Base-by-base conservation (phyloP, 2,888 invertebrate genomes). In the Ophion slaviceki region DNA sequence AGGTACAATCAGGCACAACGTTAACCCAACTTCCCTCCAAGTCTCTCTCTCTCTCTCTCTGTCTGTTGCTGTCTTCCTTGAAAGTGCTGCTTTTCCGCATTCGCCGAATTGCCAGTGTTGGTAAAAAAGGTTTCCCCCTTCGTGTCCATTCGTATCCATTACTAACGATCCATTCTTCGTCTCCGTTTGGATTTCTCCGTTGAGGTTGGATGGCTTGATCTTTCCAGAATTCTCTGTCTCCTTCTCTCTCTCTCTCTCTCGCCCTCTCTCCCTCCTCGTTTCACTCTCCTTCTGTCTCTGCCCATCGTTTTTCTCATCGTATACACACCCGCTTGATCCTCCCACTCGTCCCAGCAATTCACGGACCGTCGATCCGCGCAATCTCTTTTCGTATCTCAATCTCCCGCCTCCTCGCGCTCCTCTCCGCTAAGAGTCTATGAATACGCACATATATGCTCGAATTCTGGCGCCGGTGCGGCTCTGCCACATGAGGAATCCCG, bases 381-480 rank as follows among this genome's bases (percentile, higher is more conserved):
- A 78, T 82, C 78, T 75, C 78, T 11, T 75, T 75, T 75, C 59
- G 32, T 32, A 32, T 32, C 32, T 32, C 32, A 32, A 32, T 32
- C 32, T 32, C 32, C 32, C 4, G 32, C 32, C 32, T 66, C 76
- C 81, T 61, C 74, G 67, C 71, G 70, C 57, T 79, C 81, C 24
- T 70, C 84, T 64, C 32, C 70, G 45, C 40, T 45, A 71, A 61
- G 24, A 75, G 75, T 77, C 66, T 61, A 80, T 85, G 87, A 82
- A 57, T 57, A 67, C 70, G 66, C 81, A 77, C 67, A 80, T 61
- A 79, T 68, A 71, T 72, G 76, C 45, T 57, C 67, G 28, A 24
- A 80, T 81, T 83, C 86, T 85, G 92, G 92, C 92, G 92, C 91
- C 92, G 81, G 81, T 82, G 74, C 72, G 91, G 88, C 91, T 11